Evolutionary conservation across 2,888 invertebrate species (phyloP).

Genomic region (Ichneumoninae sp.): DNA sequence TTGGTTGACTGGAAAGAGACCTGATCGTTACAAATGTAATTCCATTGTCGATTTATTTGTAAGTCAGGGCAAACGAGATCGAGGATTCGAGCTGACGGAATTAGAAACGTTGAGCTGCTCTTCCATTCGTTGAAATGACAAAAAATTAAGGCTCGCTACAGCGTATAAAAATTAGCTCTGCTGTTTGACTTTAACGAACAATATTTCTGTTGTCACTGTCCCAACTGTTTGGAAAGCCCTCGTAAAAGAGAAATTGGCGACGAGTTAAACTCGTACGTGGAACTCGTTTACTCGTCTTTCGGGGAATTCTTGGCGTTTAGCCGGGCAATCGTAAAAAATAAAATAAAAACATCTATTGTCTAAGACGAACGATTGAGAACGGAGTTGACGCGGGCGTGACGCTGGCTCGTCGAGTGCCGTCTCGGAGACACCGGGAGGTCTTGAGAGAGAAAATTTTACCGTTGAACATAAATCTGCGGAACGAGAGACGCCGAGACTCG

Average conservation of each 20-base stretch:
- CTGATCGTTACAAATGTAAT: background rate
- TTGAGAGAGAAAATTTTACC: conserved; percentile 14
- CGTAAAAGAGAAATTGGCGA: conserved; percentile 56
- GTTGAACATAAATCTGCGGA: conserved; percentile 37
- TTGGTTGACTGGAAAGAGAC: background rate
- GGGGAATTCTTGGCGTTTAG: conserved; percentile 39
- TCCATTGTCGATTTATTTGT: background rate
- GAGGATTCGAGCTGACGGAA: background rate
- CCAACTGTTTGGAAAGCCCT: conserved; percentile 37
- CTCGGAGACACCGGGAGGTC: background rate
- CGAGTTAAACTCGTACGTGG: conserved; percentile 22
- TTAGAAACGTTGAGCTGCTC: background rate
- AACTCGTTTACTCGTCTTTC: conserved; percentile 37
- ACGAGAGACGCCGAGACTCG: background rate
- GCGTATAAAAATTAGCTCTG: conserved; percentile 10
- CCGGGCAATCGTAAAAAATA: conserved; percentile 38
- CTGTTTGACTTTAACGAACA: conserved; percentile 15
- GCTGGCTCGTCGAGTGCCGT: background rate
- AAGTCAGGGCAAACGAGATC: background rate
- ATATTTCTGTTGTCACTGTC: conserved; percentile 29
- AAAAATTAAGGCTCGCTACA: conserved; percentile 2
- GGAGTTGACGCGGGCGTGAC: conserved; percentile 21
- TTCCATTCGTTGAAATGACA: background rate
- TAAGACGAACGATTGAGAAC: conserved; percentile 49
- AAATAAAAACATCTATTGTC: conserved; percentile 45